Evolutionary conservation across 2,113 vertebrate genomes (phyloP).

Genomic region (Vidua chalybeata): DNA sequence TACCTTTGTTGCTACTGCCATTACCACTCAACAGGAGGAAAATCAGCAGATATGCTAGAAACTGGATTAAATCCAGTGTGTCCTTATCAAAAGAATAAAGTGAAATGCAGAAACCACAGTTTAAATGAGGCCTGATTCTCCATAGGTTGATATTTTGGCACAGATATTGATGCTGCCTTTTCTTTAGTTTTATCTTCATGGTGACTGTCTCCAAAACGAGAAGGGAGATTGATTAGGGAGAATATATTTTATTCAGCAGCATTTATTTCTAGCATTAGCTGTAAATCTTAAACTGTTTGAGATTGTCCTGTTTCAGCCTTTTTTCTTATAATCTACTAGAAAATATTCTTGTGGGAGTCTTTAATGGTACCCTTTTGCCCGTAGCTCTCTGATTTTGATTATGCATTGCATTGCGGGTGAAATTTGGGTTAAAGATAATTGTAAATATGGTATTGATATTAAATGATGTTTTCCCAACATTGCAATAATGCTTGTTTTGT

Average conservation of each 20-base stretch:
- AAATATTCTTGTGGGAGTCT: constrained; percentile 25
- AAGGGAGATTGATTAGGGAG: neutral
- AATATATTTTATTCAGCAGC: neutral
- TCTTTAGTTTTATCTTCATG: neutral
- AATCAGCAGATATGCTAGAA: neutral
- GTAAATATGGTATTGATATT: constrained; percentile 88
- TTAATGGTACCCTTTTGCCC: constrained; percentile 4
- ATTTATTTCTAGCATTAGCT: constrained; percentile 16
- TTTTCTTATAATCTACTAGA: constrained; percentile 12
- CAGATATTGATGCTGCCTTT: neutral
- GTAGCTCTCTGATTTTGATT: constrained; percentile 74
- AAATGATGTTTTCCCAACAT: constrained; percentile 91
- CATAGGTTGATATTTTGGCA: neutral
- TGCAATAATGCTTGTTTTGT: constrained; percentile 93
- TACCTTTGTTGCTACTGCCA: neutral
- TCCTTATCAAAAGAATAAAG: neutral
- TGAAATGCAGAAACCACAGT: neutral
- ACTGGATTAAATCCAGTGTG: neutral
- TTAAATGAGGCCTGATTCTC: neutral
- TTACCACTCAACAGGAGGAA: neutral
- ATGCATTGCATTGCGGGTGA: constrained; percentile 69
- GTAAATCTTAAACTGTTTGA: constrained; percentile 11
- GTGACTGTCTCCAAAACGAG: neutral
- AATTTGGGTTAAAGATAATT: constrained; percentile 90
- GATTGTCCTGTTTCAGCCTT: constrained; percentile 1